Conservation (phyloP, 2,888 invertebrate species). For the Phasia obesa region DNA sequence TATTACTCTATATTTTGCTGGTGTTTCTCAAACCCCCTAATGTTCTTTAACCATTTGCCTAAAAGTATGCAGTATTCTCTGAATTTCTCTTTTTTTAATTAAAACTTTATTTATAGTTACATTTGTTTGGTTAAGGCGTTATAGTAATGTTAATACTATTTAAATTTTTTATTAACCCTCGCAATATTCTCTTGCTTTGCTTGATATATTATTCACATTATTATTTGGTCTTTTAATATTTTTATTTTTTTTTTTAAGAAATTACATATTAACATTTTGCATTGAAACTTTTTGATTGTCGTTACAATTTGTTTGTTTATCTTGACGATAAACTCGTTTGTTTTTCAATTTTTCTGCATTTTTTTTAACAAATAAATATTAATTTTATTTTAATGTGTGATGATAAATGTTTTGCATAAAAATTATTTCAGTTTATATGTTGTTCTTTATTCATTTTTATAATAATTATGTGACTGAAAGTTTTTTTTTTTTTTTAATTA, state of each 20-base stretch:
- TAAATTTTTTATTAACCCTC: conserved; percentile 50
- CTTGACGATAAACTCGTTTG: conserved; percentile 36
- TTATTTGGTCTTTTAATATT: conserved; percentile 23
- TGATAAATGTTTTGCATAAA: conserved; percentile 44
- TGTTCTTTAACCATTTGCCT: no score
- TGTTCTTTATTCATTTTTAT: conserved; percentile 57
- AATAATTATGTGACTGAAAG: conserved; percentile 35
- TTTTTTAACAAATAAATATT: conserved; percentile 29
- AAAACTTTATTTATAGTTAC: not conserved
- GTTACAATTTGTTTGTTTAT: conserved; percentile 51
- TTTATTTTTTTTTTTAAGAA: conserved; percentile 9
- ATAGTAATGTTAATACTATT: not conserved
- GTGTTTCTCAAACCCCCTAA: no score
- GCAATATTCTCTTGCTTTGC: not conserved
- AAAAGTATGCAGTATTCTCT: not conserved
- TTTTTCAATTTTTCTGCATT: conserved; percentile 11
- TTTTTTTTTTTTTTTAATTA: conserved; percentile 24
- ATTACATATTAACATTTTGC: conserved; percentile 31
- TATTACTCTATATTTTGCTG: no score
- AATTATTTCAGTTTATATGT: conserved; percentile 54
- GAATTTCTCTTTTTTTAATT: not conserved
- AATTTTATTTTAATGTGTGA: conserved; percentile 35
- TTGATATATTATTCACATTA: conserved; percentile 26
- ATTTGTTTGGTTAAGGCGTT: conserved; percentile 4
- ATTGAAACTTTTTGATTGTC: conserved; percentile 42